These are phyloP conservation scores for Sporophila hypoxantha DNA, from an alignment of 2,113 vertebrate genomes.

Conservation along the genomic window DNA sequence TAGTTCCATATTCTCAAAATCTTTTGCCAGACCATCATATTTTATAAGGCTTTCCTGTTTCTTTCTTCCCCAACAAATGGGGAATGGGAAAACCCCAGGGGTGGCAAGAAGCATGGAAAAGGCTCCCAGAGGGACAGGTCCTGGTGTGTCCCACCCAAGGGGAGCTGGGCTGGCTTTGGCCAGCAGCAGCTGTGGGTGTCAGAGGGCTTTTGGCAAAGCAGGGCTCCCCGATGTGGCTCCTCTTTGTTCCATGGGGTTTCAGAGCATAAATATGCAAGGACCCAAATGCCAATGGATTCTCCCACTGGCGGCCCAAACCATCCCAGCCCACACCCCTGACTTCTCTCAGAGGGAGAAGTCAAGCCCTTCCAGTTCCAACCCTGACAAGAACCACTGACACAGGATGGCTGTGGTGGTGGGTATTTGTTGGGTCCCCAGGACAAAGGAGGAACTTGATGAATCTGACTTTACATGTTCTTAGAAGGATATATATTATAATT, in stretches of 20 bases:
- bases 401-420: neutral
- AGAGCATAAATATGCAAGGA: slow-evolving; percentile 39
- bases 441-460: too few relatives aligned
- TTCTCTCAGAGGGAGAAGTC: neutral
- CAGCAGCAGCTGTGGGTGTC: slow-evolving; percentile 20
- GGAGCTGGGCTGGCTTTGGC: slow-evolving; percentile 6
- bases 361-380: neutral
- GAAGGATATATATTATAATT: too few relatives aligned
- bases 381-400: neutral
- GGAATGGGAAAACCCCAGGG: neutral
- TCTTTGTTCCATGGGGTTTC: slow-evolving; percentile 50
- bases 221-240: slow-evolving; percentile 11
- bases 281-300: slow-evolving; percentile 60
- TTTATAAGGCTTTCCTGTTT: too few relatives aligned
- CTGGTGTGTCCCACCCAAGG: neutral
- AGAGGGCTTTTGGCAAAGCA: slow-evolving; percentile 19
- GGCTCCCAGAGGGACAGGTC: neutral
- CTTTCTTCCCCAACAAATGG: too few relatives aligned
- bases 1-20: too few relatives aligned
- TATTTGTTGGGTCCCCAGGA: too few relatives aligned
- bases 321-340: neutral
- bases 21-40: too few relatives aligned
- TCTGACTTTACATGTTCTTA: too few relatives aligned
- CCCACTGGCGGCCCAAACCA: neutral
- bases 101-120: neutral